Conservation (phyloP, 1,140 invertebrate species). For the Magallana ariakensis region DNA sequence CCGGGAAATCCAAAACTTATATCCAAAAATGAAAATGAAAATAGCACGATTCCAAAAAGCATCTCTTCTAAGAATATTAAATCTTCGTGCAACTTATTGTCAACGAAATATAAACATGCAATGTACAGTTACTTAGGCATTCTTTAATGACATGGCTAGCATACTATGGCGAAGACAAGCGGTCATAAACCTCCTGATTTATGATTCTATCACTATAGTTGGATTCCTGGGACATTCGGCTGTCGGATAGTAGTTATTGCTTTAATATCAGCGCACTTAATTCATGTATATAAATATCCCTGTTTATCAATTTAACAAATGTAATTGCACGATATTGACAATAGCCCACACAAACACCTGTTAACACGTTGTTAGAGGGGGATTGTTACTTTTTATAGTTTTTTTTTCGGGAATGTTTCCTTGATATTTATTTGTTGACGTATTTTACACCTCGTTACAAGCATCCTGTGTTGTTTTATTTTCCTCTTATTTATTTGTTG, state of each 20-base stretch:
- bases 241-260: constrained; percentile 26
- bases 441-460: background rate
- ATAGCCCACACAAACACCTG: constrained; percentile 11
- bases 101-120: constrained; percentile 26
- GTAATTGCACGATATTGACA: constrained; percentile 31
- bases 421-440: background rate
- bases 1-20: constrained; percentile 42
- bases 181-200: constrained; percentile 24
- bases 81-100: constrained; percentile 23
- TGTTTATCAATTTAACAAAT: constrained; percentile 28
- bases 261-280: constrained; percentile 4
- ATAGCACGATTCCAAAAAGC: constrained; percentile 21
- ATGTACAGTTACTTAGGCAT: constrained; percentile 36
- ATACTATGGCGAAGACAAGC: constrained; percentile 25
- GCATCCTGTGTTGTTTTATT: background rate
- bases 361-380: background rate
- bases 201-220: constrained; percentile 4
- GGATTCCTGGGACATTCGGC: constrained; percentile 18
- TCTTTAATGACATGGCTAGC: constrained; percentile 32
- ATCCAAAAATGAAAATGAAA: constrained; percentile 27
- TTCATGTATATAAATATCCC: constrained; percentile 12
- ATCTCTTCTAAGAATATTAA: constrained; percentile 5
- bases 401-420: background rate
- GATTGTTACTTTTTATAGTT: background rate
- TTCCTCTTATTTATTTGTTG: background rate